phyloP scores from a whole-genome alignment of 2,113 vertebrate species.

The rabbit (Oryctolagus cuniculus) region DNA sequence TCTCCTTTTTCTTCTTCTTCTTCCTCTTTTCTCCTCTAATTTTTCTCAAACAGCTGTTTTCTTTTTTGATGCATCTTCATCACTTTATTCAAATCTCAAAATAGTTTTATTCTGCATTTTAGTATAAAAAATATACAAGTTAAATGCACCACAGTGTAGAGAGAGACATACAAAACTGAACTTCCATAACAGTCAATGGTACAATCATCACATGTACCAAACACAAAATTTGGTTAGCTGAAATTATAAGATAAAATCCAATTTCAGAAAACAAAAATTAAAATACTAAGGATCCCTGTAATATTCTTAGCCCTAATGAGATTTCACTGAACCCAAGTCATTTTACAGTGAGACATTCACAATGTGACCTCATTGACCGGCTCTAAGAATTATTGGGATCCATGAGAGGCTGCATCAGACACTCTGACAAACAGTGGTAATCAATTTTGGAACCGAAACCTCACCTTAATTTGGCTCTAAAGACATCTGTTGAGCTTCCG shows the following conservation, averaged over 20 bases:
- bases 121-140: too few relatives aligned
- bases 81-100: too few relatives aligned
- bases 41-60: background rate
- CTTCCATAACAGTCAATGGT: constrained; percentile 85
- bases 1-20: background rate
- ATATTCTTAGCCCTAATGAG: constrained; percentile 88
- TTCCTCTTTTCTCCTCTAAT: background rate
- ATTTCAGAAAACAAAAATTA: constrained; percentile 82
- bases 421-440: background rate
- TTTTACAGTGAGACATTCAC: constrained; percentile 43
- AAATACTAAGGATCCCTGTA: constrained; percentile 92
- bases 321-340: constrained; percentile 83
- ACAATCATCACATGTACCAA: constrained; percentile 82
- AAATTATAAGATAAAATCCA: constrained; percentile 90
- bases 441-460: constrained; percentile 64
- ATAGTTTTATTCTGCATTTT: too few relatives aligned
- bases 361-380: constrained; percentile 33
- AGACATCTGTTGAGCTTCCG: constrained; percentile 65
- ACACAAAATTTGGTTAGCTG: constrained; percentile 78
- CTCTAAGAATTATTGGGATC: constrained; percentile 57
- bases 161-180: constrained; percentile 85
- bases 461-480: constrained; percentile 68
- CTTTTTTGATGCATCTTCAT: too few relatives aligned
- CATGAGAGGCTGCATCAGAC: background rate
- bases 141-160: constrained; percentile 90